Evolutionary conservation across 2,797 vertebrate species (phyloP), one percentile per base, ranked within the genome.

Genomic region (Otus scops): DNA sequence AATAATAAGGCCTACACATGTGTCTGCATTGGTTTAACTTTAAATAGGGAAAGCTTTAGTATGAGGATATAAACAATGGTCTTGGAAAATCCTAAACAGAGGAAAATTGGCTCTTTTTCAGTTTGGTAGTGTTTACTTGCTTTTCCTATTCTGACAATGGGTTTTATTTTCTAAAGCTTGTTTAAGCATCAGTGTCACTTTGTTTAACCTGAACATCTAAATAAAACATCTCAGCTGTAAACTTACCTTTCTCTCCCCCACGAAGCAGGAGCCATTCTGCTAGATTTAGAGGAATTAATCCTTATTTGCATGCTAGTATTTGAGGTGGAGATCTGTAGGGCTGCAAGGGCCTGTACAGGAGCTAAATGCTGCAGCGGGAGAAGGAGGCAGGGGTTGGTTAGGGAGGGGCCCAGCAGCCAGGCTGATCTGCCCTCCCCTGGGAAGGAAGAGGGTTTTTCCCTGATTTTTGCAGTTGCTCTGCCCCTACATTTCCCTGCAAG

Each of bases 291-390:
- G n/a, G 30, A 22, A 47, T 38, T 9, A 19, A 12, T 27, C 38
- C 54, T 22, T 11, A 23, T 51, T 51, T 39, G 34, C 26, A 3
- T 32, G 59, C 36, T 1, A 0, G 34, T 9, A 3, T 19, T 19
- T 12, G 74, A 39, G 50, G 7, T 28, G 74, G 54, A 11, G 65
- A 39, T 26, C 17, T 1, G 32, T 34, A 23, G 23, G 39, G 6
- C 1, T 15, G 22, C 30, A 7, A 7, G 28, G 18, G 8, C 56
- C 30, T 0, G 7, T 5, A 43, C 3, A 48, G 51, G 38, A 14
- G 45, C 34, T 21, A 36, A 53, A n/a, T 19, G n/a, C 67, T 1
- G 24, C 23, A 9, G 59, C 9, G 2, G 32, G 19, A 11, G 39
- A 47, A 15, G 39, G 2, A 1, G 36, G 36, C 7, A 11, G 24